A percentile compares a stretch with the other conserved stretches of the same genome.
Evolutionary conservation across 1,140 invertebrate genomes (phyloP).

Genomic region (Eupristina koningsbergeri): DNA sequence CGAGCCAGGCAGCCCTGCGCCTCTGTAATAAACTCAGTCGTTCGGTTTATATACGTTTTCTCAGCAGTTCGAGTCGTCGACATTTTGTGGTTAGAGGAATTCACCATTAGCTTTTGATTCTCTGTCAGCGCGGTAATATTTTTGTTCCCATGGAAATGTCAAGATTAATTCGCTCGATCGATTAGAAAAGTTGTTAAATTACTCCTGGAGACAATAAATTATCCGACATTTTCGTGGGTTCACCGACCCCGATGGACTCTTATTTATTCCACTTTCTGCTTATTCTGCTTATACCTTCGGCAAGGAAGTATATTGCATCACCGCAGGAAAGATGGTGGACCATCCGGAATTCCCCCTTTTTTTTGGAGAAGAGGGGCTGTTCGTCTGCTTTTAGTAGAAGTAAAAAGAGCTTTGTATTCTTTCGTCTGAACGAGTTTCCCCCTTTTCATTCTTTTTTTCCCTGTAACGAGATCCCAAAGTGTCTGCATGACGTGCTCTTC

Average conservation of each 20-base stretch:
- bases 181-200: slow-evolving; percentile 64
- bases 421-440: not conserved
- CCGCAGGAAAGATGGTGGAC: not conserved
- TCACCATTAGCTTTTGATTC: not conserved
- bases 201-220: slow-evolving; percentile 64
- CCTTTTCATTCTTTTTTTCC: not conserved
- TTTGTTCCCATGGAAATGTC: slow-evolving; percentile 44
- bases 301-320: not conserved
- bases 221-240: slow-evolving; percentile 56
- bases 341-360: not conserved
- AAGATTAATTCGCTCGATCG: not conserved
- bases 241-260: not conserved
- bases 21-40: not conserved
- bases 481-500: not conserved
- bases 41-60: not conserved
- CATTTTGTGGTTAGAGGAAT: not conserved
- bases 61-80: not conserved
- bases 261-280: not conserved
- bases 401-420: not conserved
- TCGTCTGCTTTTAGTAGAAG: not conserved
- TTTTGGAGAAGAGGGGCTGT: not conserved
- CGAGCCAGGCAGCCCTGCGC: not conserved
- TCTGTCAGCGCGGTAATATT: not conserved
- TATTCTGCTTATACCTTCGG: not conserved
- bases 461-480: slow-evolving; percentile 38